A percentile compares a stretch with the other conserved stretches of the same genome.
phyloP scores from a whole-genome alignment of 1,140 invertebrate species.

The Bicyclus anynana region DNA sequence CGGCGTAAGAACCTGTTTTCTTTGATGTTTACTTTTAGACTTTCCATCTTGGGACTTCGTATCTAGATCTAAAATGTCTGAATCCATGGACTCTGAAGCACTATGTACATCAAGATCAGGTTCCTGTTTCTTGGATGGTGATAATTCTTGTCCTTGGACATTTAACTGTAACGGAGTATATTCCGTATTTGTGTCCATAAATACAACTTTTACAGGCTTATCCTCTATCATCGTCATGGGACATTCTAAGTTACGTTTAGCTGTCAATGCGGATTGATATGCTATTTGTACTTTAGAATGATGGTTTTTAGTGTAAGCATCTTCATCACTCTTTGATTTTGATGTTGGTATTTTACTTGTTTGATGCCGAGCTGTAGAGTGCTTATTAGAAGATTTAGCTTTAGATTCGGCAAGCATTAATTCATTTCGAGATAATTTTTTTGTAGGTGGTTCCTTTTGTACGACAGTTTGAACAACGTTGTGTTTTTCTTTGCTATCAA shows the following conservation, averaged over 20 bases:
- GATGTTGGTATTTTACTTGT: slow-evolving; percentile 36
- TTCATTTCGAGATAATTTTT: slow-evolving; percentile 53
- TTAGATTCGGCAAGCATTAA: slow-evolving; percentile 45
- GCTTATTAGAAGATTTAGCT: slow-evolving; percentile 42
- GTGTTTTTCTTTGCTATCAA: slow-evolving; percentile 52
- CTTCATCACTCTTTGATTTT: slow-evolving; percentile 36
- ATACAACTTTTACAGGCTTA: slow-evolving; percentile 67
- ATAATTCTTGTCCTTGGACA: slow-evolving; percentile 59
- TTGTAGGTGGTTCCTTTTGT: slow-evolving; percentile 44
- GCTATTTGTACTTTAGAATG: slow-evolving; percentile 67
- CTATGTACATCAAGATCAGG: slow-evolving; percentile 40
- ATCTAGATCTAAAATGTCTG: slow-evolving; percentile 53
- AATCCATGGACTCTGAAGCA: slow-evolving; percentile 56
- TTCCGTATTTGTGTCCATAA: slow-evolving; percentile 48
- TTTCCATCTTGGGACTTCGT: slow-evolving; percentile 52
- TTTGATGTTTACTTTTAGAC: slow-evolving; percentile 69
- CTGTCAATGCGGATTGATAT: slow-evolving; percentile 59
- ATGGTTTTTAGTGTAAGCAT: slow-evolving; percentile 51
- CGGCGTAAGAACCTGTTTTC: slow-evolving; percentile 73
- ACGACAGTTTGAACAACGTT: slow-evolving; percentile 58
- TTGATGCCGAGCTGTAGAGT: slow-evolving; percentile 30
- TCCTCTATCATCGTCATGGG: slow-evolving; percentile 65
- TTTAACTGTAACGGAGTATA: slow-evolving; percentile 45
- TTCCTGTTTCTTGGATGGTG: slow-evolving; percentile 41
- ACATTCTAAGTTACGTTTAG: slow-evolving; percentile 54